Base-by-base conservation (phyloP, 2,797 vertebrate species). In the Sebastes itinus region DNA sequence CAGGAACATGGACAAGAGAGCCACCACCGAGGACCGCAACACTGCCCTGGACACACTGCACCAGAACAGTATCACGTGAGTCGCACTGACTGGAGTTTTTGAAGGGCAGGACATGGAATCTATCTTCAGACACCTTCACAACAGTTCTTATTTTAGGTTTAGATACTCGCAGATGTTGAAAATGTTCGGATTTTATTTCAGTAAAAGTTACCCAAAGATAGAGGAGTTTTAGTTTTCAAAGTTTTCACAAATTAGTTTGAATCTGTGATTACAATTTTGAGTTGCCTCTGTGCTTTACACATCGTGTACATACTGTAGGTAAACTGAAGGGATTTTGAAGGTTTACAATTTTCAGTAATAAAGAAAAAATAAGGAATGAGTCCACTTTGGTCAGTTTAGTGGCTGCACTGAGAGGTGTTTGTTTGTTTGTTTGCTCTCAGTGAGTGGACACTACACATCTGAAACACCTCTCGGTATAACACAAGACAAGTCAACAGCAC, bases 1-100 rank as follows among this genome's bases (percentile, higher is more conserved):
- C 95, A 97, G 97, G 77, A 99, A 99, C 95, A 98, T 99, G 99
- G 99, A 99, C 83, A 99, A 99, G 95, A 96, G 98, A 92, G 99
- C 98, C 91, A 99, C 98, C 20, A 98, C 97, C 0, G 99, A 99
- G 84, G 98, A 99, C 89, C 98, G 98, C 87, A 99, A 99, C 93
- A 97, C 98, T 20, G 95, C 97, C 72, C 93, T 99, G 95, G 97
- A 99, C 89, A 99, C 98, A 0, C 95, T 99, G 90, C 98, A 99
- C 95, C 98, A 99, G 95, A 99, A 99, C 92, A 98, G 98, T 92
- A 98, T 99, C 95, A 99, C 97, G 98, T 99, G 95, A 88, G 97
- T 82, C 54, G 22, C 52, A 16, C 14, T 7, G 0, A 11, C 69
- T 7, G 13, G 33, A 11, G 2, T 12, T 11, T 4, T 7, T 27